Base-by-base conservation (phyloP, 2,888 invertebrate species). In the Autographa gamma region DNA sequence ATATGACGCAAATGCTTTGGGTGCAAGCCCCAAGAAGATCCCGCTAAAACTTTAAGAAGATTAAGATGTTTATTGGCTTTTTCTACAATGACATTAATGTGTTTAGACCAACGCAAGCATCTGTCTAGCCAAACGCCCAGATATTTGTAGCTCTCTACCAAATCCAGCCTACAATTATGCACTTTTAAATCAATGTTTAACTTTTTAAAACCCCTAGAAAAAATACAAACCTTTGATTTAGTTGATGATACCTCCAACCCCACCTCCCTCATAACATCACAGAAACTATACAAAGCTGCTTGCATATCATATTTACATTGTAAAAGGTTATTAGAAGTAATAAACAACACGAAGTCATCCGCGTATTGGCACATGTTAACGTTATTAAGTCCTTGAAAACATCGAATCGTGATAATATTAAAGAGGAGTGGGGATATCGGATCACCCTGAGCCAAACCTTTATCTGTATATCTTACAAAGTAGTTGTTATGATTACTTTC, bases 31-130 rank as follows among this genome's bases (percentile, higher is more conserved):
- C 61, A 65, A 1, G 69, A 1, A 13, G 19, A 2, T 1, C 69
- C 69, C 0, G 69, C 69, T 19, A 61, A 34, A n/a, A 38, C 56
- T 58, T 62, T 70, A 1, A 70, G 61, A 14, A 70, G n/a, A n/a
- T 13, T 68, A 7, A 62, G 58, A 1, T 43, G 43, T 13, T 43
- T 43, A 43, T 43, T 43, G 13, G 43, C 43, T 11, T 43, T 43
- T 11, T 43, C 43, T 14, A 43, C 0, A 14, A 43, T 43, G 0
- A 43, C 14, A 43, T 43, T 43, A 43, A 43, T 43, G 43, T 43
- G 43, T 43, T 43, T 43, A 43, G 43, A 43, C 43, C 43, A 43
- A 43, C 43, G 43, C 43, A 43, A 43, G 43, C 43, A 32, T 1
- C 65, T 66, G 19, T 66, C 59, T 0, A 66, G 0, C 65, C 65